These are phyloP conservation scores for Remorina albescens DNA, from an alignment of 2,797 vertebrate genomes.

Conservation along the genomic window DNA sequence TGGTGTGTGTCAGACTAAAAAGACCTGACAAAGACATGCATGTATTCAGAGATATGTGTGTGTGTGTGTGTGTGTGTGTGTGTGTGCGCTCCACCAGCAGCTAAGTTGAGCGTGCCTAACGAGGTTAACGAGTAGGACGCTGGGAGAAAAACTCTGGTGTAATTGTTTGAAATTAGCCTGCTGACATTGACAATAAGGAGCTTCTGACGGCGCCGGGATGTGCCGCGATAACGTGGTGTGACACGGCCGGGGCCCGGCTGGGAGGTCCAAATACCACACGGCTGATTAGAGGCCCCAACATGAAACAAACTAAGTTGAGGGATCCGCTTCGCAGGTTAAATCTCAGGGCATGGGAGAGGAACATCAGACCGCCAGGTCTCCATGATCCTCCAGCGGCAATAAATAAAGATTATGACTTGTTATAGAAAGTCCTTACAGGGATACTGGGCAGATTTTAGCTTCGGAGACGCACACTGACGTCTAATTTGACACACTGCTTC, in stretches of 20 bases:
- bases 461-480: constrained; percentile 36
- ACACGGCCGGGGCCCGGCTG: constrained; percentile 63
- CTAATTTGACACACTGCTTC: constrained; percentile 34
- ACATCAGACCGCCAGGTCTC: constrained; percentile 55
- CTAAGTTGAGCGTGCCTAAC: constrained; percentile 52
- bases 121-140: constrained; percentile 67
- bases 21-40: background rate
- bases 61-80: constrained; percentile 34
- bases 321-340: constrained; percentile 75
- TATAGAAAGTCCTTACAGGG: constrained; percentile 30
- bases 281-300: constrained; percentile 83
- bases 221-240: constrained; percentile 68
- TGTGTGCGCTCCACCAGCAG: constrained; percentile 19
- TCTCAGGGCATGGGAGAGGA: constrained; percentile 79
- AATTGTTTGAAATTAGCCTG: constrained; percentile 82
- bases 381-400: constrained; percentile 64
- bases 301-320: constrained; percentile 80
- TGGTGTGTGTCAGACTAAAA: too few species aligned
- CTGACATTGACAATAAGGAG: constrained; percentile 82
- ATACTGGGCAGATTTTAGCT: constrained; percentile 18
- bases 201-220: constrained; percentile 64
- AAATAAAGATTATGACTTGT: constrained; percentile 48
- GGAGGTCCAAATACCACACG: constrained; percentile 84
- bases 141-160: constrained; percentile 65
- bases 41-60: background rate